phyloP scores from a whole-genome alignment of 2,797 vertebrate genomes.

The Spinus pinus region DNA sequence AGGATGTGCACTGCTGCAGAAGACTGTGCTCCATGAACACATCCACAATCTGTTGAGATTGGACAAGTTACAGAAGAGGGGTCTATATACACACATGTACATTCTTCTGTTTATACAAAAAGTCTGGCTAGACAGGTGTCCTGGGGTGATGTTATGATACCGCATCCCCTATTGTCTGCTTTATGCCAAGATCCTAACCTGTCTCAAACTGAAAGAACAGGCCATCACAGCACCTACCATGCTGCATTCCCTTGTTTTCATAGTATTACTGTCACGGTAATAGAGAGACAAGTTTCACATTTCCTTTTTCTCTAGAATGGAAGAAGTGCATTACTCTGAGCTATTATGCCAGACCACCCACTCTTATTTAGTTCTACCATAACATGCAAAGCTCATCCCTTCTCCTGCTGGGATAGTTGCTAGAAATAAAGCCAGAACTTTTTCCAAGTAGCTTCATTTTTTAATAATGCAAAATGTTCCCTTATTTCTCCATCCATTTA shows the following conservation, averaged over 20 bases:
- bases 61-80: not conserved
- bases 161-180: not conserved
- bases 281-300: not conserved
- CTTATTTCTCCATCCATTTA: not conserved
- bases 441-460: not conserved
- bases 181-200: not conserved
- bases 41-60: constrained; percentile 85
- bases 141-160: not conserved
- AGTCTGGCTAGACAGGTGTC: not conserved
- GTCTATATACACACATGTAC: not conserved
- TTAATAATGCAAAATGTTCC: not conserved
- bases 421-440: not conserved
- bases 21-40: constrained; percentile 94
- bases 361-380: not conserved
- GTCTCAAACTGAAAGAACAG: not conserved
- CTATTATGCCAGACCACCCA: not conserved
- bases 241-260: not conserved
- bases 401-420: not conserved
- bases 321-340: not conserved
- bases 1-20: constrained; percentile 93
- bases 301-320: not conserved
- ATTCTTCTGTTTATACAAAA: not conserved
- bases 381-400: not conserved
- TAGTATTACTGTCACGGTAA: not conserved
- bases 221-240: not conserved